These are phyloP conservation scores for Notiomystis cincta DNA, from an alignment of 2,113 vertebrate species.

Conservation along the genomic window DNA sequence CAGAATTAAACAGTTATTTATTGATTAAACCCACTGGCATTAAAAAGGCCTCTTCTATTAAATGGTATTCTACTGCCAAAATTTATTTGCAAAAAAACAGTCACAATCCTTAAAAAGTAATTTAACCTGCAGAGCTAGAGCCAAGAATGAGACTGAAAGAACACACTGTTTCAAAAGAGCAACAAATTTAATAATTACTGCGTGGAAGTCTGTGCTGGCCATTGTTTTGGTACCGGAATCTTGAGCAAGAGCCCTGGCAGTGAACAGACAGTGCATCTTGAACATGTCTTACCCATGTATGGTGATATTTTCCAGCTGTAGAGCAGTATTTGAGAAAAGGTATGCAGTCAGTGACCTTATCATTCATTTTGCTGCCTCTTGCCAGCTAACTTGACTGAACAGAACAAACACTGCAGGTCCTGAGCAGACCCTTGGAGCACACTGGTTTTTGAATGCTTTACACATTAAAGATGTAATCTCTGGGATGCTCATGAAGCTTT, in stretches of 20 bases:
- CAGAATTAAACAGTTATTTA: background rate
- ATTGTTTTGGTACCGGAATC: background rate
- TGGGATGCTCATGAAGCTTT: background rate
- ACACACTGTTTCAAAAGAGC: background rate
- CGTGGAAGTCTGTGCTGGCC: background rate
- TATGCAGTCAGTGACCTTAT: background rate
- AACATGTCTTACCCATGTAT: background rate
- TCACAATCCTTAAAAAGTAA: background rate
- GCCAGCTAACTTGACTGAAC: background rate
- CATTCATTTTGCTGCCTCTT: background rate
- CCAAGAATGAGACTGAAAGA: background rate
- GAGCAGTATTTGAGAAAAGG: conserved; percentile 9
- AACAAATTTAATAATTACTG: background rate
- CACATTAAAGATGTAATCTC: background rate
- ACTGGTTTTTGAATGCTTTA: background rate
- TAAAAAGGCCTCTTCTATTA: background rate
- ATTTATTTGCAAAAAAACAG: background rate
- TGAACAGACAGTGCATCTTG: background rate
- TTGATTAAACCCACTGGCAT: background rate
- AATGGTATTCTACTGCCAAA: background rate
- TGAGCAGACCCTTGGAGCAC: background rate
- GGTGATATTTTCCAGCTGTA: conserved; percentile 22
- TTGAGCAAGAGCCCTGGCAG: background rate
- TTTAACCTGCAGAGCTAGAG: background rate
- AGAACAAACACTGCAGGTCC: background rate